phyloP scores from a whole-genome alignment of 1,140 invertebrate genomes.

The Temnothorax curvispinosus region DNA sequence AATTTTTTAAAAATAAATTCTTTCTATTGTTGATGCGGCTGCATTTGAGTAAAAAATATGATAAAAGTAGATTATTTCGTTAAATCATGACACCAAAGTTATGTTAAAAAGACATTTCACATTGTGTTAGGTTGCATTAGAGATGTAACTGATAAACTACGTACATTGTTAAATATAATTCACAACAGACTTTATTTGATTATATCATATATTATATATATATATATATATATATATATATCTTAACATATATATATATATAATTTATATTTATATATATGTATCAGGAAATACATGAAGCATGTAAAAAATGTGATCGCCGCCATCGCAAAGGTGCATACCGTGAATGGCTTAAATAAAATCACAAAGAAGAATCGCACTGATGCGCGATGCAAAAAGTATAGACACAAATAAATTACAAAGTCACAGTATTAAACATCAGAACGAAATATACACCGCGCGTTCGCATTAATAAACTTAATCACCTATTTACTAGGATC shows the following conservation, averaged over 20 bases:
- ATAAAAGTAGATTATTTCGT: background rate
- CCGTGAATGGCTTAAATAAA: conserved; percentile 62
- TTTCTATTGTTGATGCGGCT: background rate
- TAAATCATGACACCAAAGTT: background rate
- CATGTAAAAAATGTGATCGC: conserved; percentile 80
- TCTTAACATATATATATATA: conserved; percentile 40
- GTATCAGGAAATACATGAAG: conserved; percentile 78
- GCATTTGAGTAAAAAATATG: background rate
- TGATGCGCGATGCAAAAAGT: conserved; percentile 43
- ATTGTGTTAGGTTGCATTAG: background rate
- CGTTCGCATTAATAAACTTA: conserved; percentile 79
- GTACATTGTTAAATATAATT: conserved; percentile 66
- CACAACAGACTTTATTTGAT: conserved; percentile 77
- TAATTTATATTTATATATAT: background rate
- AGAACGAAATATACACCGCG: conserved; percentile 62
- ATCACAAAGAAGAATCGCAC: conserved; percentile 47
- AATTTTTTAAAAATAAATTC: background rate
- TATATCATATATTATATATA: conserved; percentile 68
- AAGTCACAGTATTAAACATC: conserved; percentile 62
- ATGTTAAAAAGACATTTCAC: background rate
- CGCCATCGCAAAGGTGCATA: conserved; percentile 67
- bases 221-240: conserved; percentile 12
- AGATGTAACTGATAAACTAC: background rate
- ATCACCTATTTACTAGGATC: conserved; percentile 83
- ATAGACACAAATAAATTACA: conserved; percentile 66